Evolutionary conservation across 2,113 vertebrate species (phyloP), one percentile per base, ranked within the genome.

Genomic region (Rhinoderma darwinii): DNA sequence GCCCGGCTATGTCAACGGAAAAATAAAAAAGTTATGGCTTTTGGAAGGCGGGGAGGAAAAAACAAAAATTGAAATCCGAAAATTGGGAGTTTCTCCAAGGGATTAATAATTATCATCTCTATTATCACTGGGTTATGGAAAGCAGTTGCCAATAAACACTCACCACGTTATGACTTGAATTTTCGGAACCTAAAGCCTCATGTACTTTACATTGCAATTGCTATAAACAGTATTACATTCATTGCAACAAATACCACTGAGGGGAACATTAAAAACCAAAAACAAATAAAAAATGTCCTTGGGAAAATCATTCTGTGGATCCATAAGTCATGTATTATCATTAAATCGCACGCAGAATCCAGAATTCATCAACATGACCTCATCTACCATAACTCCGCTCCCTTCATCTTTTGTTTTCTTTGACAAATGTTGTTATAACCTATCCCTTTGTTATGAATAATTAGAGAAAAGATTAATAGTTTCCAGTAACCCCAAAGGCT

Each of bases 391-490:
- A 74, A 82, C 51, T 74, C 50, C 35, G 66, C 50, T 56, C n/a
- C 78, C 77, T 80, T 87, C 68, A 81, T 87, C 51, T 87, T 82
- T 87, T 87, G 68, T 74, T 44, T 61, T 56, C 59, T 81, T 82
- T 82, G 50, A 82, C 86, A 74, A 82, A 87, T 87, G 86, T 87
- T 87, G 74, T 87, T 87, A 73, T 82, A 87, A 87, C 86, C 70
- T 87, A 61, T 75, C n/a, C 86, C 82, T 41, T 50, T 82, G 78
- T 87, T 82, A 87, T 82, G 78, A 87, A 87, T 87, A 87, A 87
- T 87, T 82, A 87, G 78, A 59, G 39, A 63, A 18, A 41, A 82
- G 77, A 86, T 81, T 73, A 86, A 86, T 86, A 32, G 85, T 81
- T 81, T 81, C 85, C 76, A 86, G 85, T 86, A 72, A 86, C 85